phyloP scores from a whole-genome alignment of 2,797 vertebrate species.

The Cheirogaleus major region DNA sequence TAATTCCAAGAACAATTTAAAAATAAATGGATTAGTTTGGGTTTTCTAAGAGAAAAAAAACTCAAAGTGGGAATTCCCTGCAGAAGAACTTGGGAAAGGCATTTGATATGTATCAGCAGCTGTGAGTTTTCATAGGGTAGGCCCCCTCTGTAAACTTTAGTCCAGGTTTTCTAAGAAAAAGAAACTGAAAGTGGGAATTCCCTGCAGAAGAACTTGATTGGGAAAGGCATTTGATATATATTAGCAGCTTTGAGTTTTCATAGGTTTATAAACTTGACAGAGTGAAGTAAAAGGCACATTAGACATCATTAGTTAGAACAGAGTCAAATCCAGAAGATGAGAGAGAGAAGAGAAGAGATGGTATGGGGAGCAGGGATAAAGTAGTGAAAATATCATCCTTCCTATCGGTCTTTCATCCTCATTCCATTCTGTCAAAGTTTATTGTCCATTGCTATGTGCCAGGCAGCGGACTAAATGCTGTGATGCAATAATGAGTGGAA shows the following conservation, averaged over 20 bases:
- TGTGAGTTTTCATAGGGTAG: not conserved
- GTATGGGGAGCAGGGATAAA: not conserved
- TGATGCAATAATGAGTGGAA: not conserved
- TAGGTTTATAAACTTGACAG: not conserved
- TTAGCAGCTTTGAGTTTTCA: not conserved
- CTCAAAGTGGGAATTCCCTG: not conserved
- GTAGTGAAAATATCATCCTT: not conserved
- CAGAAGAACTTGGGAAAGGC: not conserved
- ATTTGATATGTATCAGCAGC: not conserved
- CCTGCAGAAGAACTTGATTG: not conserved
- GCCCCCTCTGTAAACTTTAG: not conserved
- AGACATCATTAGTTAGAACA: not conserved
- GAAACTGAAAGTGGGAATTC: not conserved
- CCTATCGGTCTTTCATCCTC: not conserved
- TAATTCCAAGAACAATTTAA: not conserved
- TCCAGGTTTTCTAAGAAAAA: slow-evolving; percentile 15
- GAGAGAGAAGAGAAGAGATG: not conserved
- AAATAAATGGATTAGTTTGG: not conserved
- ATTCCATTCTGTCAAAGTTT: not conserved
- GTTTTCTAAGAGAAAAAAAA: slow-evolving; percentile 38
- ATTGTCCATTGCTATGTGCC: not conserved
- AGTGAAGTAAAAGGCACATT: not conserved
- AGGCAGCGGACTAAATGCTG: not conserved
- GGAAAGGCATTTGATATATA: not conserved
- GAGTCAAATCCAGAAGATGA: not conserved